Conservation (phyloP, 2,797 vertebrate species). For the Mus caroli region DNA sequence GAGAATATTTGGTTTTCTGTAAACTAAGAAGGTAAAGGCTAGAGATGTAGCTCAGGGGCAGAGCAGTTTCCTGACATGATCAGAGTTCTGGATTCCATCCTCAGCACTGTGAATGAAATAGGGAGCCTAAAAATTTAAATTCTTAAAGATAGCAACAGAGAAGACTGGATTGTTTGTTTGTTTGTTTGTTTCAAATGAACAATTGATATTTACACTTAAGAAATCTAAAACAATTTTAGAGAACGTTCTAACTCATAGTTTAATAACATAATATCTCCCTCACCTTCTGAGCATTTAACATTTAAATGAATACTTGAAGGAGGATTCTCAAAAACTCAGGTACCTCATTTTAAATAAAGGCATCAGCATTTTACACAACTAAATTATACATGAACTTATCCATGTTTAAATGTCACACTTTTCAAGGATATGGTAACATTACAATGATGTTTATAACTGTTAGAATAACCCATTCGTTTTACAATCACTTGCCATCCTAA, state of each 20-base stretch:
- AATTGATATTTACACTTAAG: constrained; percentile 10
- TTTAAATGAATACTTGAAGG: constrained; percentile 66
- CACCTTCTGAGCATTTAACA: constrained; percentile 45
- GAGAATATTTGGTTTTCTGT: background rate
- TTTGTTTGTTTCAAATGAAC: constrained; percentile 28
- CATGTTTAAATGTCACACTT: constrained; percentile 57
- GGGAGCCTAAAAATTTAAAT: background rate
- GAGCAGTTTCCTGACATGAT: background rate
- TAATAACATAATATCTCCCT: background rate
- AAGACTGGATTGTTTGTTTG: background rate
- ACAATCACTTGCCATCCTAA: constrained; percentile 33
- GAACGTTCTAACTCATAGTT: constrained; percentile 47
- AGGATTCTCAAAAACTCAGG: constrained; percentile 39
- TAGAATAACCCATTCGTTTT: constrained; percentile 45
- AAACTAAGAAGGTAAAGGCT: background rate
- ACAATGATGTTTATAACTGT: constrained; percentile 40
- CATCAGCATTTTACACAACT: constrained; percentile 50
- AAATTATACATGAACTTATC: constrained; percentile 43
- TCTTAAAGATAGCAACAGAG: background rate
- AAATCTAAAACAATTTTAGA: constrained; percentile 49
- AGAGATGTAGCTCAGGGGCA: background rate
- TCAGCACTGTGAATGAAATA: background rate
- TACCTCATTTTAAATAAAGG: constrained; percentile 48
- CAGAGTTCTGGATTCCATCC: too few species aligned
- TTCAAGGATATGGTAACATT: background rate